A percentile compares a stretch with the other conserved stretches of the same genome.
These are phyloP conservation scores for Piliocolobus tephrosceles DNA, from an alignment of 2,113 vertebrate genomes.

Conservation along the genomic window DNA sequence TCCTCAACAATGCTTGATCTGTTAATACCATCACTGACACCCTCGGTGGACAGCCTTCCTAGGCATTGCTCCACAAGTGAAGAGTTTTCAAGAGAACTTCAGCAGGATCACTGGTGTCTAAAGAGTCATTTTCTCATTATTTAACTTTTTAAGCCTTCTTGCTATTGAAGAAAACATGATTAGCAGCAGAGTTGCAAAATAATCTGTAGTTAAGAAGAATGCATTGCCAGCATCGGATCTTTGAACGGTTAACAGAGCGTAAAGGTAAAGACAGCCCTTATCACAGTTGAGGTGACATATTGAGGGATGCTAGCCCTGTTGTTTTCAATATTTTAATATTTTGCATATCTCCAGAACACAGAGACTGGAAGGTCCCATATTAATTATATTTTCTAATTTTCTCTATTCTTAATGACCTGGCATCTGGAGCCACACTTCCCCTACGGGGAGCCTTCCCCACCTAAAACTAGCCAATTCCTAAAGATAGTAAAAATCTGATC, in stretches of 20 bases:
- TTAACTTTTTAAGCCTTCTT: slow-evolving; percentile 68
- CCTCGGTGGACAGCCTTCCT: slow-evolving; percentile 48
- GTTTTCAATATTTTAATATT: slow-evolving; percentile 19
- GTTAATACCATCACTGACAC: slow-evolving; percentile 43
- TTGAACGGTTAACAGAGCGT: neutral
- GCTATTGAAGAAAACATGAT: slow-evolving; percentile 48
- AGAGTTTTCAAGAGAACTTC: slow-evolving; percentile 76
- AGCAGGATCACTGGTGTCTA: slow-evolving; percentile 43
- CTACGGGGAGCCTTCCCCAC: neutral
- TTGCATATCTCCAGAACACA: neutral
- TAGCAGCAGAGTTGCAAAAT: slow-evolving; percentile 48
- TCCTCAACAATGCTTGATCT: slow-evolving; percentile 66
- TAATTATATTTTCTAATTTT: neutral
- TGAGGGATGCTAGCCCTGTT: neutral
- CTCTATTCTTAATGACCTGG: neutral
- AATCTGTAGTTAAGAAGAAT: slow-evolving; percentile 40
- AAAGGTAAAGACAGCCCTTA: neutral
- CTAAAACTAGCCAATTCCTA: neutral
- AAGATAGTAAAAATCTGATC: neutral
- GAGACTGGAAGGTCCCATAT: neutral
- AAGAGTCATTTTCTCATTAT: slow-evolving; percentile 74
- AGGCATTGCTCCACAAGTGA: slow-evolving; percentile 49
- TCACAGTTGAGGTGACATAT: neutral
- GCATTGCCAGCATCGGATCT: neutral
- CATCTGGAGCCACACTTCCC: neutral